Evolutionary conservation across 2,797 vertebrate species (phyloP).

Genomic region (Heliangelus exortis): DNA sequence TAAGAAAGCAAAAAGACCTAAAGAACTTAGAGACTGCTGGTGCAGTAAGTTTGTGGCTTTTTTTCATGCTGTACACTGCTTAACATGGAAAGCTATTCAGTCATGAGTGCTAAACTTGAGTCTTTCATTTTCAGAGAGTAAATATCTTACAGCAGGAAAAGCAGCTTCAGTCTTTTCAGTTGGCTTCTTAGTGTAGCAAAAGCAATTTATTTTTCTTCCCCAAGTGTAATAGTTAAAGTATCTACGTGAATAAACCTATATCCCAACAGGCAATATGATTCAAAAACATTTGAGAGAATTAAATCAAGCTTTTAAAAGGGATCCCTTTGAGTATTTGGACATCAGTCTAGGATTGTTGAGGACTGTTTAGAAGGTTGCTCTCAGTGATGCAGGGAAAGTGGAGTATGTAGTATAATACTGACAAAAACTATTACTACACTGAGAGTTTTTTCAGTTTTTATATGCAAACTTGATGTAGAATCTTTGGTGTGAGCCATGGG

Average conservation of each 20-base stretch:
- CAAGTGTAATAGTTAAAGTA: rapidly evolving
- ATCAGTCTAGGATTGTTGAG: not conserved
- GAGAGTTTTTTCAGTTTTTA: not conserved
- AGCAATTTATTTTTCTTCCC: not conserved
- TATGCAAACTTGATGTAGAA: not conserved
- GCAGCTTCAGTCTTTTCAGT: not conserved
- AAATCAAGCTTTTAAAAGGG: not conserved
- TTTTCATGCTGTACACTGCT: not conserved
- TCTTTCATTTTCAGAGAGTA: not conserved
- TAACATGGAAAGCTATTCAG: not conserved
- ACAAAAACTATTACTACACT: not conserved
- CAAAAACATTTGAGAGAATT: not conserved
- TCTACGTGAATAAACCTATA: not conserved
- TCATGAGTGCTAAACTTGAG: not conserved
- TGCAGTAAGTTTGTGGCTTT: not conserved
- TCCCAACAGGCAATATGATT: not conserved
- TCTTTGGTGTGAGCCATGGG: not conserved
- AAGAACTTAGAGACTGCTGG: not conserved
- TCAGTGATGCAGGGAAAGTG: not conserved
- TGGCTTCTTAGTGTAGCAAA: not conserved
- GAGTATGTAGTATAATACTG: not conserved
- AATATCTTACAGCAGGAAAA: not conserved
- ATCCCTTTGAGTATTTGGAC: not conserved
- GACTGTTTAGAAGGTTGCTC: not conserved
- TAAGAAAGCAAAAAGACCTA: not conserved